phyloP scores from a whole-genome alignment of 1,140 invertebrate genomes.

The Zaprionus gabonicus region DNA sequence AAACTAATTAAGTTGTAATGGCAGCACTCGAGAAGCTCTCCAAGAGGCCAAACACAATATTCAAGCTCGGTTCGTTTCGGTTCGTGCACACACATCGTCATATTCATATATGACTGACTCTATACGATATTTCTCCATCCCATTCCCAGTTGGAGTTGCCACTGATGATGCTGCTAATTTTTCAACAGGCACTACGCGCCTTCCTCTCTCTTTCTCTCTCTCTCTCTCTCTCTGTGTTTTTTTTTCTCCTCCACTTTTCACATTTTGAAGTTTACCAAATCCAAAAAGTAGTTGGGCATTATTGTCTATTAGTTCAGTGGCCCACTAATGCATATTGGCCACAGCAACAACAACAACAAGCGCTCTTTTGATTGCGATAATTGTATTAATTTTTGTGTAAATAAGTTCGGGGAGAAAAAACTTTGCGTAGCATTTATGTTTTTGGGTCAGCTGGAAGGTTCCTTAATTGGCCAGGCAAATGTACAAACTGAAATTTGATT shows the following conservation, averaged over 20 bases:
- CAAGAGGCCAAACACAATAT: slow-evolving; percentile 51
- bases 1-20: slow-evolving; percentile 83
- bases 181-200: slow-evolving; percentile 33
- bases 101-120: slow-evolving; percentile 11
- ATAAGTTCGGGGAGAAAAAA: slow-evolving; percentile 40
- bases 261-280: slow-evolving; percentile 69
- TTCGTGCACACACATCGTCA: background rate
- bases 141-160: slow-evolving; percentile 21
- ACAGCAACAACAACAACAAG: slow-evolving; percentile 11
- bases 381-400: slow-evolving; percentile 74
- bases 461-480: slow-evolving; percentile 22
- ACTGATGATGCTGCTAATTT: slow-evolving; percentile 79
- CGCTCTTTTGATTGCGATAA: slow-evolving; percentile 68
- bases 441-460: slow-evolving; percentile 53
- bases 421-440: slow-evolving; percentile 18
- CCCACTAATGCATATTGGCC: slow-evolving; percentile 72
- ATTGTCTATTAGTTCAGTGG: slow-evolving; percentile 77
- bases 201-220: background rate
- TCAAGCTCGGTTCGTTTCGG: slow-evolving; percentile 44
- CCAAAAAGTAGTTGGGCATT: slow-evolving; percentile 45
- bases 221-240: background rate
- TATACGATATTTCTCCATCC: slow-evolving; percentile 17
- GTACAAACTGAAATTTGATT: background rate
- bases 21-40: slow-evolving; percentile 67
- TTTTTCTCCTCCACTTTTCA: slow-evolving; percentile 18